Percentiles rank a stretch among this genome's conserved stretches.
These are phyloP conservation scores for Acronicta aceris DNA, from an alignment of 2,888 invertebrate genomes.

Conservation along the genomic window DNA sequence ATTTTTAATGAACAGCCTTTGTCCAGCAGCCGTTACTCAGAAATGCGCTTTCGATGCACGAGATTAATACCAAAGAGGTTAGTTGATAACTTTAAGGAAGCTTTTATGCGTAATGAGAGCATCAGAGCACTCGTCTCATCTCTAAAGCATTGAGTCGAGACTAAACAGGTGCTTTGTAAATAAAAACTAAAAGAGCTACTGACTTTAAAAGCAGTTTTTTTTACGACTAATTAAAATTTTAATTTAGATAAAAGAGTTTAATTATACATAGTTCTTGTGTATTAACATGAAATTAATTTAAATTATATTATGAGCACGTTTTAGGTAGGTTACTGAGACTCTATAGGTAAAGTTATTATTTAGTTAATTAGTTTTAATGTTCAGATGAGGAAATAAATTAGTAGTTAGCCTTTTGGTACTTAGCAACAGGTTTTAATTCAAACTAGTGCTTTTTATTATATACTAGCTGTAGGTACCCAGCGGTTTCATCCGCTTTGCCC, in stretches of 20 bases:
- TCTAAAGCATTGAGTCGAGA: not conserved
- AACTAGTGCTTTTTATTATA: not conserved
- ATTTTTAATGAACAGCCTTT: constrained; percentile 70
- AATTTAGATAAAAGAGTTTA: constrained; percentile 22
- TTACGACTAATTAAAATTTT: constrained; percentile 13
- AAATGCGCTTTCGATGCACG: constrained; percentile 52
- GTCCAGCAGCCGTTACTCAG: constrained; percentile 61
- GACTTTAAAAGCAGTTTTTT: constrained; percentile 1
- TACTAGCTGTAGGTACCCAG: no score
- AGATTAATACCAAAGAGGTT: constrained; percentile 45
- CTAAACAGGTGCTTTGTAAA: not conserved
- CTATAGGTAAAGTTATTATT: constrained; percentile 7
- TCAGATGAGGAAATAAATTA: constrained; percentile 11
- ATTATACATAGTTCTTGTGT: constrained; percentile 25
- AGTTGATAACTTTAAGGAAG: constrained; percentile 46
- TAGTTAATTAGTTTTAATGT: constrained; percentile 27
- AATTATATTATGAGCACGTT: constrained; percentile 34
- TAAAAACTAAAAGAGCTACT: not conserved
- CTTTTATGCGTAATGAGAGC: constrained; percentile 40
- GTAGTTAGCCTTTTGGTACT: no score
- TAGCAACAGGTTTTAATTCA: not conserved
- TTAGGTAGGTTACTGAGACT: constrained; percentile 24
- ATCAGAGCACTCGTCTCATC: not conserved
- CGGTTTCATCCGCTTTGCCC: no score
- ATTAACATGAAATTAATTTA: constrained; percentile 31